Evolutionary conservation across 2,797 vertebrate species (phyloP), one percentile per base, ranked within the genome.

Genomic region (Carapus acus): DNA sequence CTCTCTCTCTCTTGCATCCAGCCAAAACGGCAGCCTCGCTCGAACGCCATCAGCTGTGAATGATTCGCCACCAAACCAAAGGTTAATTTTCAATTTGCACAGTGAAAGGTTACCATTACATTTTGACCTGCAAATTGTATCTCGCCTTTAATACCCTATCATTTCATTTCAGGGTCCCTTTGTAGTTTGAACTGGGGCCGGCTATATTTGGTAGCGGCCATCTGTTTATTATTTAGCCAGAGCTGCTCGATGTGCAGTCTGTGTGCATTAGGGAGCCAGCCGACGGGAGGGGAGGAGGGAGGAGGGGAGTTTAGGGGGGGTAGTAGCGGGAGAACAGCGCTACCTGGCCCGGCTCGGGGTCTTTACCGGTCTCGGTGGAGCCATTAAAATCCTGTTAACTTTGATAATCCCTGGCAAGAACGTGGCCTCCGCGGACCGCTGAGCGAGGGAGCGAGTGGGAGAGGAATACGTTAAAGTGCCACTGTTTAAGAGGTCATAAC

Each of bases 61-160:
- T 39, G 67, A 89, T 85, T 83, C 79, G 77, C 74, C 72, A 43
- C 73, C 78, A 56, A 75, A 70, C 24, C 24, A 83, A 86, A 90
- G 87, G 88, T 88, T 91, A 82, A 88, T 90, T 91, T 91, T 88
- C 86, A 90, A 86, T 91, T 92, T 91, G 80, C 84, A 83, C 81
- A 80, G 81, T 86, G 82, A 87, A 88, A 87, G 88, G 86, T 86
- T 88, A 85, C 84, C 73, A 87, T 91, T 90, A 90, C 78, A 77
- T 83, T 82, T 81, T 90, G 91, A 91, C 90, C 89, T 86, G 82
- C 75, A 92, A 92, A 92, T 89, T 87, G 88, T 79, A 85, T 88
- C 84, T 85, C 85, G 83, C 81, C 50, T 43, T 70, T 88, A 89
- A 89, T 79, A 88, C 81, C 84, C 84, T 85, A 83, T 90, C 85